A percentile compares a stretch with the other conserved stretches of the same genome.
Conservation (phyloP, 2,113 vertebrate genomes). For the Hemiprocne comata region DNA sequence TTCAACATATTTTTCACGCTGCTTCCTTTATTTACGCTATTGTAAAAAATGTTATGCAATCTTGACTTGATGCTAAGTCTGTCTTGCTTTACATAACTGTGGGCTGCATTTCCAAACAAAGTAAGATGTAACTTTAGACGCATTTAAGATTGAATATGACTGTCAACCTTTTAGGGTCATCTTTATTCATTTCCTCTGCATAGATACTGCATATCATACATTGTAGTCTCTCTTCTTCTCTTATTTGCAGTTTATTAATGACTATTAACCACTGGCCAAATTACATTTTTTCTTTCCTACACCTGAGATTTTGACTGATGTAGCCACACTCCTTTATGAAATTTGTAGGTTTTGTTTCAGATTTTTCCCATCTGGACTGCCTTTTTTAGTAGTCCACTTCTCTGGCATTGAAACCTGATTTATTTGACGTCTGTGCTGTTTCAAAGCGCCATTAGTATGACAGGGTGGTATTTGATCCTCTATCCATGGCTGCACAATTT, state of each 20-base stretch:
- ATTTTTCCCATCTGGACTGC: not conserved
- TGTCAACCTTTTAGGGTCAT: slow-evolving; percentile 16
- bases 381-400: not conserved
- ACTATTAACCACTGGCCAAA: not conserved
- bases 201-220: not conserved
- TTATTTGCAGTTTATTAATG: not conserved
- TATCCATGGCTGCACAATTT: not conserved
- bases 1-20: not conserved
- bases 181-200: slow-evolving; percentile 56
- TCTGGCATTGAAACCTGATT: not conserved
- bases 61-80: slow-evolving; percentile 7
- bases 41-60: slow-evolving; percentile 59
- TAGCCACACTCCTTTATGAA: not conserved
- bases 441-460: not conserved
- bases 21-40: slow-evolving; percentile 45
- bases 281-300: not conserved
- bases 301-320: not conserved
- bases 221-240: not conserved
- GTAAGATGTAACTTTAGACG: slow-evolving; percentile 52
- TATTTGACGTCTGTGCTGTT: not conserved
- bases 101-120: slow-evolving; percentile 48
- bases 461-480: not conserved
- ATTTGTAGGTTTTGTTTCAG: not conserved
- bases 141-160: not conserved
- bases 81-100: slow-evolving; percentile 50